Evolutionary conservation across 2,113 vertebrate species (phyloP).

Genomic region (Apteryx mantelli): DNA sequence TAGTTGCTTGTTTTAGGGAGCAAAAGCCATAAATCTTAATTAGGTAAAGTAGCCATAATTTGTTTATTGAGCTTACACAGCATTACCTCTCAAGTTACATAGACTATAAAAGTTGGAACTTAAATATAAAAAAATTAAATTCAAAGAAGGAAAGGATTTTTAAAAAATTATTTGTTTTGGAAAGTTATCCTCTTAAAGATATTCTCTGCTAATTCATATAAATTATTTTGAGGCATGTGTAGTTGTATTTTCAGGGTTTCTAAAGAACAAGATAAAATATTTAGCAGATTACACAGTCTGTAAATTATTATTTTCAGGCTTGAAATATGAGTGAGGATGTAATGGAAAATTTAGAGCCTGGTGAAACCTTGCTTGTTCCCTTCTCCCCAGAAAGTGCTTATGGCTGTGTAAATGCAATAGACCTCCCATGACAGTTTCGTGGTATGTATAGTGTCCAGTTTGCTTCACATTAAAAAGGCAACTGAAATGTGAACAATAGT

Average conservation of each 20-base stretch:
- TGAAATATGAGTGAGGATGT: no score
- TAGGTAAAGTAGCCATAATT: background rate
- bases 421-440: fast-evolving
- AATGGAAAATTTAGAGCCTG: fast-evolving
- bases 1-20: background rate
- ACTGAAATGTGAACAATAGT: fast-evolving
- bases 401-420: fast-evolving
- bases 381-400: background rate
- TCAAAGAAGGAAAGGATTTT: background rate
- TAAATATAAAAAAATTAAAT: background rate
- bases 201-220: background rate
- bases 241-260: background rate
- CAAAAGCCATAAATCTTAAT: background rate
- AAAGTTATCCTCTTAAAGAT: background rate
- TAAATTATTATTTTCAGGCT: background rate
- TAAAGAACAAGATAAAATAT: background rate
- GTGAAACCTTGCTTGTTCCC: background rate
- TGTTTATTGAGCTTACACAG: background rate
- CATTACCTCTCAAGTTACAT: background rate
- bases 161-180: background rate
- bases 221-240: background rate
- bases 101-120: background rate
- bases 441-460: background rate
- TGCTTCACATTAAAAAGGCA: background rate
- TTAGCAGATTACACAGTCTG: background rate